Base-by-base conservation (phyloP, 2,113 vertebrate genomes). In the Lipotes vexillifer region DNA sequence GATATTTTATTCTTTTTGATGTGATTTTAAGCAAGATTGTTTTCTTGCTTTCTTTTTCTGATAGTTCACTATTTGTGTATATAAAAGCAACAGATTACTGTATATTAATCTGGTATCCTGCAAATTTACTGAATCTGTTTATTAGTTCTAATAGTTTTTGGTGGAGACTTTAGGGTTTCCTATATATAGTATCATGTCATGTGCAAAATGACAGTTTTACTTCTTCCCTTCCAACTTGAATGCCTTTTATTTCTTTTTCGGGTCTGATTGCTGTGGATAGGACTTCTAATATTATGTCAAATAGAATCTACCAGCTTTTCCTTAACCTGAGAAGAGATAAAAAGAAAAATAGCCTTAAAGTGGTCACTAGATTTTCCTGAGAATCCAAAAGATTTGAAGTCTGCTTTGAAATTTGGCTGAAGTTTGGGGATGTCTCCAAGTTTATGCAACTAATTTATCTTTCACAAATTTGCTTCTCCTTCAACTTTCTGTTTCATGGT, bases 401-500 rank as follows among this genome's bases (percentile, higher is more conserved):
- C 29, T 96, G 14, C 31, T 87, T 78, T 88, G 55, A 88, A 21
- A 83, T 96, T 93, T 65, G 31, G 25, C 52, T 90, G 41, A 61
- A 88, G 63, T 65, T 96, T 88, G 55, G 6, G 65, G 57, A 69
- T 83, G 10, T 74, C 46, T 93, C 38, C 46, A 97, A 74, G 65
- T 69, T 84, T 88, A 91, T 69, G 59, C 25, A 78, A 66, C 66
- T 33, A 66, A 66, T 33, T 29, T 66, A 66, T 84, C 27, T 3
- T 72, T 97, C 46, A 74, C 29, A 88, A 87, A 25, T 72, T 65
- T 91, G 14, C 49, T 93, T 63, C 20, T 21, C 80, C 21, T 86
- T 93, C 68, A 93, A 41, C 8, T 90, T 97, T 90, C 36, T 65
- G 52, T 93, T 93, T 84, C 23, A 78, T 12, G 71, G 29, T 82